Evolutionary conservation across 2,113 vertebrate species (phyloP).

Genomic region (Gymnogyps californianus): DNA sequence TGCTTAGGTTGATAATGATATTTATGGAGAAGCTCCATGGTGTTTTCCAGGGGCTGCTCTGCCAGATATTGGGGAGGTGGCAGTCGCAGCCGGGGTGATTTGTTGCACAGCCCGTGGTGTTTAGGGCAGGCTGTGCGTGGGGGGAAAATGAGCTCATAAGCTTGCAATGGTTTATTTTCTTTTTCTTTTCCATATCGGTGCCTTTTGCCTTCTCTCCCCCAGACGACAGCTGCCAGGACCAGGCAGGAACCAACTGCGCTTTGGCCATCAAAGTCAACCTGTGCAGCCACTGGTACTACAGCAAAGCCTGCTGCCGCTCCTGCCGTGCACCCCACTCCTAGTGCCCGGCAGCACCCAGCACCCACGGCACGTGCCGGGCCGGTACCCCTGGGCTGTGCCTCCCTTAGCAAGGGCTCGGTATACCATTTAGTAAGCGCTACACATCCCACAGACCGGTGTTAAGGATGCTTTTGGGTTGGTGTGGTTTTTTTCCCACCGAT

Average conservation of each 20-base stretch:
- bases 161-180: background rate
- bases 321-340: conserved; percentile 79
- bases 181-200: rapidly evolving
- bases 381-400: background rate
- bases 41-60: background rate
- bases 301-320: conserved; percentile 96
- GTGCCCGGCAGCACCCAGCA: background rate
- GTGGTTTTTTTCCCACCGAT: background rate
- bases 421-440: background rate
- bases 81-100: background rate
- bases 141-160: rapidly evolving
- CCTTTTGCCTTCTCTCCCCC: background rate
- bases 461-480: background rate
- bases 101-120: rapidly evolving
- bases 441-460: background rate
- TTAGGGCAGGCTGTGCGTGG: background rate
- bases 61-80: background rate
- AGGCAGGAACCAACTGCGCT: conserved; percentile 92
- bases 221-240: conserved; percentile 98
- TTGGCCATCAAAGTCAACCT: conserved; percentile 97
- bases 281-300: conserved; percentile 98
- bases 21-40: background rate
- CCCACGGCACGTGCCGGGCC: background rate
- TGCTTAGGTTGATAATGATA: rapidly evolving
- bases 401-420: background rate